A percentile compares a stretch with the other conserved stretches of the same genome.
phyloP scores from a whole-genome alignment of 2,113 vertebrate species.

The Tautogolabrus adspersus region DNA sequence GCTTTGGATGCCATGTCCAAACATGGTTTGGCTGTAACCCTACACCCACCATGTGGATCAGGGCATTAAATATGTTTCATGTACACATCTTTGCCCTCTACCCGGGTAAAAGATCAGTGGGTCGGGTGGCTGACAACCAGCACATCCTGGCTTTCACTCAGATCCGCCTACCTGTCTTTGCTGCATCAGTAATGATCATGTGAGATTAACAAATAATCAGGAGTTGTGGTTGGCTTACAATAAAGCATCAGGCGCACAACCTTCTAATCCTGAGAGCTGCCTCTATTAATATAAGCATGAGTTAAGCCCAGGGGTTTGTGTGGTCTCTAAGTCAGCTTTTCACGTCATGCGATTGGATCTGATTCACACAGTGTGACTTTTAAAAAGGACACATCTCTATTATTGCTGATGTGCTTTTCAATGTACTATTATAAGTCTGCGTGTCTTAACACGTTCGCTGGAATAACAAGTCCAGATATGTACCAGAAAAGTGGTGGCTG shows the following conservation, averaged over 20 bases:
- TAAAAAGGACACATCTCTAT: constrained; percentile 30
- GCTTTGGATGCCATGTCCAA: constrained; percentile 49
- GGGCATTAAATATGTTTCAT: constrained; percentile 9
- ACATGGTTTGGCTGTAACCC: constrained; percentile 49
- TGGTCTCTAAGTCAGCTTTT: constrained; percentile 62
- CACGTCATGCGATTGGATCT: constrained; percentile 54
- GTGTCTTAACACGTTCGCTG: neutral
- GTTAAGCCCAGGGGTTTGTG: constrained; percentile 63
- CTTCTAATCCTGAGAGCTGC: constrained; percentile 46
- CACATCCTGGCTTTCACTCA: constrained; percentile 5
- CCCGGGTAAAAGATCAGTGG: constrained; percentile 14
- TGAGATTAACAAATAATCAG: constrained; percentile 67
- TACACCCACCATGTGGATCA: constrained; percentile 16
- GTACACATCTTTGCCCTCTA: neutral
- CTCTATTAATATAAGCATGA: constrained; percentile 76
- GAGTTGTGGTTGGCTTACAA: constrained; percentile 21
- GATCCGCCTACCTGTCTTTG: constrained; percentile 1
- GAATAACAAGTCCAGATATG: neutral
- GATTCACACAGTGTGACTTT: constrained; percentile 37
- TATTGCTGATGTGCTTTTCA: neutral
- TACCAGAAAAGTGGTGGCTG: constrained; percentile 13
- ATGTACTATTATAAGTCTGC: constrained; percentile 20
- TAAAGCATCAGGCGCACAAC: constrained; percentile 40
- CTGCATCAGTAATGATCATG: constrained; percentile 7
- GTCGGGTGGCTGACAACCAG: constrained; percentile 30